phyloP scores from a whole-genome alignment of 2,113 vertebrate genomes.

The Lamprotornis superbus region DNA sequence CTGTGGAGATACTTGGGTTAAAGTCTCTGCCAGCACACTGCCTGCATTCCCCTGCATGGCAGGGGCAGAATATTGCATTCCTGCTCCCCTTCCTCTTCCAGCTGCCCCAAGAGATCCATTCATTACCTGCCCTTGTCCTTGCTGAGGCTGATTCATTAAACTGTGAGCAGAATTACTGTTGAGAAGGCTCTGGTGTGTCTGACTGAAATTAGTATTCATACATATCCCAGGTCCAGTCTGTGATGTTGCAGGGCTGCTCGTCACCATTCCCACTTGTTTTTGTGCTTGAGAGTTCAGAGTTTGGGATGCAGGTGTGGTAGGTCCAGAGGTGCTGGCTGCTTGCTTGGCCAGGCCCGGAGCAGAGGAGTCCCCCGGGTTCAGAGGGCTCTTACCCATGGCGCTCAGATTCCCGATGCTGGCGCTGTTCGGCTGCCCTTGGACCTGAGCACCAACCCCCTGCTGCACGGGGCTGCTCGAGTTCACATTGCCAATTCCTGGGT shows the following conservation, averaged over 20 bases:
- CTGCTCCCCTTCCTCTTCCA: conserved; percentile 85
- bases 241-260: conserved; percentile 77
- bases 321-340: conserved; percentile 74
- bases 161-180: conserved; percentile 89
- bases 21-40: conserved; percentile 90
- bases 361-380: conserved; percentile 80
- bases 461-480: conserved; percentile 84
- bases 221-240: conserved; percentile 85
- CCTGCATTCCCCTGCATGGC: conserved; percentile 82
- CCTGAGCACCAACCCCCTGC: conserved; percentile 80
- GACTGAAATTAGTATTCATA: conserved; percentile 87
- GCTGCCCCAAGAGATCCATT: conserved; percentile 89
- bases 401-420: conserved; percentile 67
- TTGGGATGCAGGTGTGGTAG: conserved; percentile 77
- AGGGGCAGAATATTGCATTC: conserved; percentile 87
- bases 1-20: conserved; percentile 88
- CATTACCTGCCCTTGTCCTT: conserved; percentile 89
- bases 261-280: conserved; percentile 84
- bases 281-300: conserved; percentile 87
- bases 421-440: conserved; percentile 80
- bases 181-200: conserved; percentile 84
- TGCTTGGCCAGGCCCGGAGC: conserved; percentile 75
- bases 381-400: conserved; percentile 86
- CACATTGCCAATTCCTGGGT: conserved; percentile 78
- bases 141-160: conserved; percentile 86